Percentiles rank a stretch among this genome's conserved stretches.
phyloP scores from a whole-genome alignment of 2,797 vertebrate genomes.

The Scyliorhinus canicula region DNA sequence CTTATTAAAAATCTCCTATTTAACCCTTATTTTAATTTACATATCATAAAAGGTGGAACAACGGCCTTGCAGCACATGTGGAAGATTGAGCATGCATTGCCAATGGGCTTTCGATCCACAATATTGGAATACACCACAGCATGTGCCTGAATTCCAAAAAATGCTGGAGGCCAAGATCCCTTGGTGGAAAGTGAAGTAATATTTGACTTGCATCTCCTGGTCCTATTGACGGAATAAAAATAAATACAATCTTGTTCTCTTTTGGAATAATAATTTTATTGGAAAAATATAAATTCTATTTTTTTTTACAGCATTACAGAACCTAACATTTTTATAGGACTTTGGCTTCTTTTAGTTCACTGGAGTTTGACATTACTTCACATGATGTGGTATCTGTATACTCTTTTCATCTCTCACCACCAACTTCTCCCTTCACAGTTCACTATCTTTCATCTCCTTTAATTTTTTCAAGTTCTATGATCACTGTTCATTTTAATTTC shows the following conservation, averaged over 20 bases:
- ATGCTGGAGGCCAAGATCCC: neutral
- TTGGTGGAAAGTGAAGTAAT: neutral
- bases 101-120: neutral
- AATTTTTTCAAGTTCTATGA: neutral
- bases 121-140: neutral
- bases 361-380: neutral
- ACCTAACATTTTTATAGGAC: neutral
- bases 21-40: neutral
- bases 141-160: neutral
- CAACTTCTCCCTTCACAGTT: neutral
- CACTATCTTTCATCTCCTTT: neutral
- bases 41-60: neutral
- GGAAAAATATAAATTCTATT: neutral
- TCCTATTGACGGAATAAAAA: neutral
- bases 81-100: neutral
- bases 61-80: neutral
- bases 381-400: neutral
- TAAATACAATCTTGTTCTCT: neutral
- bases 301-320: neutral
- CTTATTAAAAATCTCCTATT: neutral
- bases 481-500: neutral
- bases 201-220: no score
- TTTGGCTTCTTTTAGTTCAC: neutral
- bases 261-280: neutral
- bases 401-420: neutral